Evolutionary conservation across 2,888 invertebrate species (phyloP), one percentile per base, ranked within the genome.

Genomic region (Polyommatus iphigenia): DNA sequence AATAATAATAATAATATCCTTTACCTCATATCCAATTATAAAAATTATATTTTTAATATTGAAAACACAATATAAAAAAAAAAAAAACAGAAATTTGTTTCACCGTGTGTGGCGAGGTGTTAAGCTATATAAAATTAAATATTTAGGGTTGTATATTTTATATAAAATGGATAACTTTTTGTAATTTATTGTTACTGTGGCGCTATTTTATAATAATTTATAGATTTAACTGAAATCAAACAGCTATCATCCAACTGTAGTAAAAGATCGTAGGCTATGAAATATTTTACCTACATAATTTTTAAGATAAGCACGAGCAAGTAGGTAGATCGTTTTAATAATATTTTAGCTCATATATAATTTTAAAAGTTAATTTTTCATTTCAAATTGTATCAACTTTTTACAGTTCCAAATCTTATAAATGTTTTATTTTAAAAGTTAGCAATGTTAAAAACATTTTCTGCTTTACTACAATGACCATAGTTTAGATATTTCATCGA

Each of bases 231-330:
- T 29, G 67, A 67, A 67, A 29, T 15, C 15, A 62, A 67, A 67
- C 67, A 67, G 67, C 67, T 67, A 67, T 67, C 15, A 67, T 67
- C 67, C 67, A 67, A 67, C 67, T 67, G 29, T 67, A 67, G 62
- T 67, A 29, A 29, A 67, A 67, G 10, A 67, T 29, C 29, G 29
- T 67, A 67, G 67, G 67, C 24, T 67, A 67, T 67, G 32, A 67
- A 67, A 67, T 67, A 67, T 29, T 32, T 29, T 32, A 67, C 67
- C 67, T 67, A 67, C 29, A 67, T 67, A 67, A 8, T 67, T 7
- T 67, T 29, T 67, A 67, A 67, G 67, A 32, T 10, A 67, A 62
- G 24, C 1, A 10, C 24, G 20, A 20, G 62, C 24, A 54, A 54
- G 5, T 18, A 54, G 54, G 18, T 18, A 62, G 62, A 62, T 62